Conservation (phyloP, 2,797 vertebrate species). For the Microcaecilia unicolor region DNA sequence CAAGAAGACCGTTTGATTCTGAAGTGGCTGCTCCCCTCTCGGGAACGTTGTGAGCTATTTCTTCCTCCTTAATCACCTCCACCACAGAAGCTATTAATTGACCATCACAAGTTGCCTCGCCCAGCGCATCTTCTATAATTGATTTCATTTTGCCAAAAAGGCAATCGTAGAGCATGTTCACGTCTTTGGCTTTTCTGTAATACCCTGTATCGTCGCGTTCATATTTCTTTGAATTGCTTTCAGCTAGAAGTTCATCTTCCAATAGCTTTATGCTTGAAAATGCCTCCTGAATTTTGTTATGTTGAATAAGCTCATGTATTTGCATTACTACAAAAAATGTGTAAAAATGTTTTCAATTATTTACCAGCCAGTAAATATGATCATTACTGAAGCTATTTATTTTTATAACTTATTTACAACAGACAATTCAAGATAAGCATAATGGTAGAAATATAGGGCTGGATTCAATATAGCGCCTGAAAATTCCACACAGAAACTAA, state of each 20-base stretch:
- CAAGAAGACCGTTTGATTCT: slow-evolving; percentile 37
- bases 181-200: slow-evolving; percentile 63
- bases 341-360: not conserved
- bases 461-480: no score
- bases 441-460: no score
- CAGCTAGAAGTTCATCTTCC: slow-evolving; percentile 53
- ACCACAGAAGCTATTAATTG: slow-evolving; percentile 44
- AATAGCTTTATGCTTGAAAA: slow-evolving; percentile 63
- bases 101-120: slow-evolving; percentile 35
- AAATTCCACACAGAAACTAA: no score
- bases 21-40: not conserved
- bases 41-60: slow-evolving; percentile 39
- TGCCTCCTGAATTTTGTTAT: slow-evolving; percentile 64
- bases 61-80: slow-evolving; percentile 67
- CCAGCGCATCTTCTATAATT: slow-evolving; percentile 61
- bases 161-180: slow-evolving; percentile 64
- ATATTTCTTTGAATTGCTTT: slow-evolving; percentile 22
- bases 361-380: no score
- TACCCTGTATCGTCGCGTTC: slow-evolving; percentile 41
- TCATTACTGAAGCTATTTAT: no score
- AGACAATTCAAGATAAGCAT: no score
- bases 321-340: slow-evolving; percentile 63
- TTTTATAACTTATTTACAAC: no score
- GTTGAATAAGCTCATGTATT: slow-evolving; percentile 74
- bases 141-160: slow-evolving; percentile 42